phyloP scores from a whole-genome alignment of 1,140 invertebrate genomes.

The Pomacea maculata region DNA sequence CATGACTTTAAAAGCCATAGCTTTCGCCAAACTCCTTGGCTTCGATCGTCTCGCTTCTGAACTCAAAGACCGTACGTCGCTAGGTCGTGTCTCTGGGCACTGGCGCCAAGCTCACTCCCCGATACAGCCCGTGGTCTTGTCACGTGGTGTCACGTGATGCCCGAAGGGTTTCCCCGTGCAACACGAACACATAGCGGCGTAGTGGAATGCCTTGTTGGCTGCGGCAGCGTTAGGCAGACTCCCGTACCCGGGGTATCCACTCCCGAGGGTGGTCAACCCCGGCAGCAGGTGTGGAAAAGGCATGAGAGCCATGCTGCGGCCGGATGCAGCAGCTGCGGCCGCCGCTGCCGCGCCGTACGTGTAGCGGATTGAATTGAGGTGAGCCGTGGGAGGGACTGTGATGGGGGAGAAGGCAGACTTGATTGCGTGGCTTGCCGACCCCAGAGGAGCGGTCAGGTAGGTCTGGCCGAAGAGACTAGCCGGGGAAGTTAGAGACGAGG shows the following conservation, averaged over 20 bases:
- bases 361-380: slow-evolving; percentile 42
- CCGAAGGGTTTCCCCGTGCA: slow-evolving; percentile 34
- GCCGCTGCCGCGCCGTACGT: slow-evolving; percentile 29
- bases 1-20: no score
- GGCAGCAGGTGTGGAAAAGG: slow-evolving; percentile 50
- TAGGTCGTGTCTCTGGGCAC: no score
- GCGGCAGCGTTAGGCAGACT: slow-evolving; percentile 21
- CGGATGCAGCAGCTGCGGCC: slow-evolving; percentile 4
- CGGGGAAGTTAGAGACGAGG: slow-evolving; percentile 12
- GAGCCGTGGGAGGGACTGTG: slow-evolving; percentile 32
- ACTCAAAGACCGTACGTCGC: no score
- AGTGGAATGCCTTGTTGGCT: slow-evolving; percentile 38
- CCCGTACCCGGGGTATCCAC: slow-evolving; percentile 39
- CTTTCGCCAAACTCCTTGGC: no score
- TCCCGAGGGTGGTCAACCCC: slow-evolving; percentile 26
- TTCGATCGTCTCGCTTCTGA: no score
- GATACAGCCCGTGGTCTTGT: slow-evolving; percentile 40
- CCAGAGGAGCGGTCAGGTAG: slow-evolving; percentile 23
- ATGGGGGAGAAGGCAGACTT: slow-evolving; percentile 60
- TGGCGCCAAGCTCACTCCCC: slow-evolving; percentile 20
- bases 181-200: slow-evolving; percentile 41
- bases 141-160: slow-evolving; percentile 6
- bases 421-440: slow-evolving; percentile 25
- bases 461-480: slow-evolving; percentile 19
- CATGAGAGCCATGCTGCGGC: slow-evolving; percentile 35